Evolutionary conservation across 2,888 invertebrate genomes (phyloP).

Genomic region (Teinopalpus imperialis): DNA sequence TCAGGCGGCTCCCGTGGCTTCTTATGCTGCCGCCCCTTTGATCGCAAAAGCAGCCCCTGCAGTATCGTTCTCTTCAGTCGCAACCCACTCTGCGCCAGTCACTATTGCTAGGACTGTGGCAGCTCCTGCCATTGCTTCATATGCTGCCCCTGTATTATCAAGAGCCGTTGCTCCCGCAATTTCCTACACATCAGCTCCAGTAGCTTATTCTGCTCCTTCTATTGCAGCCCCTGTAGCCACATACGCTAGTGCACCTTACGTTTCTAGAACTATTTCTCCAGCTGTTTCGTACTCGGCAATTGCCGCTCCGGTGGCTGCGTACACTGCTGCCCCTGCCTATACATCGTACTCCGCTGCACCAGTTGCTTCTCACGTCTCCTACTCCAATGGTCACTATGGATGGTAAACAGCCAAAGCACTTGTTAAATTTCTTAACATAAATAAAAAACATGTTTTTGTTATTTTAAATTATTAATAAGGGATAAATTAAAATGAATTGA

Average conservation of each 20-base stretch:
- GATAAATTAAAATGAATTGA: constrained; percentile 20
- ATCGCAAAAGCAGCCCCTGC: constrained; percentile 28
- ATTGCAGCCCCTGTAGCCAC: constrained; percentile 43
- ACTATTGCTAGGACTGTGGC: constrained; percentile 44
- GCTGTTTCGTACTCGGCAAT: constrained; percentile 28
- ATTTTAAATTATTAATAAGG: constrained; percentile 24
- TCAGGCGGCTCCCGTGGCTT: constrained; percentile 75
- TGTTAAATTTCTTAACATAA: constrained; percentile 29
- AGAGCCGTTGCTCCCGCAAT: constrained; percentile 74
- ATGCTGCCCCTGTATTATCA: constrained; percentile 35
- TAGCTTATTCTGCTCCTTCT: constrained; percentile 47
- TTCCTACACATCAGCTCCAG: constrained; percentile 34
- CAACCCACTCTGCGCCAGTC: constrained; percentile 44
- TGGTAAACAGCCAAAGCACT: constrained; percentile 40
- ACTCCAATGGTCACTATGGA: constrained; percentile 40
- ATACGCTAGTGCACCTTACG: constrained; percentile 26
- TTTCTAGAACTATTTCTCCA: constrained; percentile 6
- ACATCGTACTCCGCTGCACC: constrained; percentile 34
- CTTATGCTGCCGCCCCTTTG: constrained; percentile 66
- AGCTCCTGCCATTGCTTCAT: constrained; percentile 35
- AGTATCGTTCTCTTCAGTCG: constrained; percentile 30
- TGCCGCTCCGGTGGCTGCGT: constrained; percentile 25
- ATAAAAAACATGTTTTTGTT: constrained; percentile 21
- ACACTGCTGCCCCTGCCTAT: constrained; percentile 26
- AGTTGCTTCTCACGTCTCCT: constrained; percentile 31